Base-by-base conservation (phyloP, 2,797 vertebrate genomes). In the Chloroceryle amazona region DNA sequence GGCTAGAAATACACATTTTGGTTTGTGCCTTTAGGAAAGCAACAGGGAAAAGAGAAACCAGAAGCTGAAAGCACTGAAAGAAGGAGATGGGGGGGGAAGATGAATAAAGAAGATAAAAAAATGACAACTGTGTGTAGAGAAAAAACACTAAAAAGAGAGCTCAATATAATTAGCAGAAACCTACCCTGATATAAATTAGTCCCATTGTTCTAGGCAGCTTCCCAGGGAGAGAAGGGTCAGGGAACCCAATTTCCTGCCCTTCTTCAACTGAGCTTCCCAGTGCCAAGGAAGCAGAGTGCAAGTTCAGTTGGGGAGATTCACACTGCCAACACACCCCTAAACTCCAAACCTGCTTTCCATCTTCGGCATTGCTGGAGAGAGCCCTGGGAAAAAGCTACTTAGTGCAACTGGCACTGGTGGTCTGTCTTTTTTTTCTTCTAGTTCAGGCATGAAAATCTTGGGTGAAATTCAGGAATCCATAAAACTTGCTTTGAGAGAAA, bases 141-240 rank as follows among this genome's bases (percentile, higher is more conserved):
- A 12, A 4, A 37, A 37, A 37, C 37, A 37, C 37, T 10, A 37
- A 37, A 37, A 37, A 37, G 39, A 14, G 39, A 41, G 39, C 39
- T 41, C 47, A 67, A 35, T 21, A 22, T 33, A 84, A 82, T 86
- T 88, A 78, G 37, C 37, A 89, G 44, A 91, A 94, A 41, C 13
- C 35, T 66, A 52, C 52, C 37, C 55, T 65, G 60, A 52, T 46
- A 42, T 26, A 75, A 61, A 79, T 81, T 63, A 87, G 6, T 41
- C 41, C 31, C 61, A 20, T 33, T 89, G 47, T 78, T 82, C 42
- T 18, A 63, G 23, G 39, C 46, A 86, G 28, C 41, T 86, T 89
- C 61, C 49, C 42, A 55, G 12, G 21, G 74, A 88, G 23, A 66
- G 37, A 65, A 54, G 29, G 71, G 67, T 83, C 81, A 84, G 33